Percentiles rank a stretch among this genome's conserved stretches.
phyloP scores from a whole-genome alignment of 2,888 invertebrate genomes.

The Synanthedon andrenaeformis region DNA sequence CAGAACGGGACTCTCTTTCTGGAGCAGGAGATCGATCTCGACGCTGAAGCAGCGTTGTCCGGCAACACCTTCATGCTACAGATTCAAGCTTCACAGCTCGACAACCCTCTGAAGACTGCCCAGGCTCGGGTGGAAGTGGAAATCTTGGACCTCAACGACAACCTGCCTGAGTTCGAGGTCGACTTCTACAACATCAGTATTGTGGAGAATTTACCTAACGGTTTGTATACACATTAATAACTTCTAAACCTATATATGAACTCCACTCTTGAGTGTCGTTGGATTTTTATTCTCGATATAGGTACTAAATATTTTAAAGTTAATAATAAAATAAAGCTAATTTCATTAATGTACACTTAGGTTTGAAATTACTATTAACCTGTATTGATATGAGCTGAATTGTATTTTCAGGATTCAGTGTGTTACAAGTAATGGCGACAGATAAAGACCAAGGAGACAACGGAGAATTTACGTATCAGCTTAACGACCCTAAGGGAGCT shows the following conservation, averaged over 20 bases:
- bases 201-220: constrained; percentile 90
- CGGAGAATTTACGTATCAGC: constrained; percentile 83
- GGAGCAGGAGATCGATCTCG: constrained; percentile 85
- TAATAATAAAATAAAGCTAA: background rate
- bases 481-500: constrained; percentile 80
- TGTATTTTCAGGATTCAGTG: constrained; percentile 49
- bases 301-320: background rate
- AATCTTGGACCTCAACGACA: constrained; percentile 84
- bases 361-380: too few species aligned
- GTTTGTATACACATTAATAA: constrained; percentile 48
- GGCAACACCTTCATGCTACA: constrained; percentile 81
- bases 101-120: constrained; percentile 81
- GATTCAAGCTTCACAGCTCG: constrained; percentile 82
- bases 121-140: constrained; percentile 80
- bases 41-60: constrained; percentile 76
- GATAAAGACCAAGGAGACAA: constrained; percentile 90
- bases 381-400: background rate
- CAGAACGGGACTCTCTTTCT: constrained; percentile 81
- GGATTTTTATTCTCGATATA: too few species aligned
- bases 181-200: constrained; percentile 93
- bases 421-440: constrained; percentile 76
- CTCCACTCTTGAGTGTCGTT: background rate
- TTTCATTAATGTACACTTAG: too few species aligned
- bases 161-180: constrained; percentile 88
- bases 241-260: constrained; percentile 5